A percentile compares a stretch with the other conserved stretches of the same genome.
Conservation (phyloP, 2,888 invertebrate species). For the Caenorhabditis afra region DNA sequence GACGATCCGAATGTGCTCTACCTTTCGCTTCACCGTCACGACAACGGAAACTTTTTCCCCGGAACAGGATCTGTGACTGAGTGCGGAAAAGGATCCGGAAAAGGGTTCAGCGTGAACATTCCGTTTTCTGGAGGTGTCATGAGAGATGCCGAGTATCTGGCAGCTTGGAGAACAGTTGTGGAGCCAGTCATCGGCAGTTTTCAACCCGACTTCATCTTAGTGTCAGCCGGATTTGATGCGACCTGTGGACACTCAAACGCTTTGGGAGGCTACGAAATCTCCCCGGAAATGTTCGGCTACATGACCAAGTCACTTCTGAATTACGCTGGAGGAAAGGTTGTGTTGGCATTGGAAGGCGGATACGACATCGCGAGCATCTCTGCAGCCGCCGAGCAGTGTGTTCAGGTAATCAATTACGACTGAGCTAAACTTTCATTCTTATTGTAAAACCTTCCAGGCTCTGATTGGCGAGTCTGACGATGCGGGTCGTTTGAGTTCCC, state of each 20-base stretch:
- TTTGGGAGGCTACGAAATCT: slow-evolving; percentile 93
- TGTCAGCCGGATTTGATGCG: slow-evolving; percentile 98
- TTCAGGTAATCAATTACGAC: slow-evolving; percentile 86
- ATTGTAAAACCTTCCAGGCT: slow-evolving; percentile 88
- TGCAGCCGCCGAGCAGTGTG: slow-evolving; percentile 96
- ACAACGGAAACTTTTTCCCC: slow-evolving; percentile 97
- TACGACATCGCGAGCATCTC: slow-evolving; percentile 97
- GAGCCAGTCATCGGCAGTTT: slow-evolving; percentile 92
- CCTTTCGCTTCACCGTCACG: slow-evolving; percentile 97
- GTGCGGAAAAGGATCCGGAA: slow-evolving; percentile 81
- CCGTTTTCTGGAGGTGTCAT: slow-evolving; percentile 94
- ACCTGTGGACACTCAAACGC: slow-evolving; percentile 95
- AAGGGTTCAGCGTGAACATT: slow-evolving; percentile 94
- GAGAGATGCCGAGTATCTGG: slow-evolving; percentile 94
- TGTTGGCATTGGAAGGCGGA: slow-evolving; percentile 82
- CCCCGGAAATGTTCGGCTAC: slow-evolving; percentile 89
- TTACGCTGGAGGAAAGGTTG: slow-evolving; percentile 84
- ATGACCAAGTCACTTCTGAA: slow-evolving; percentile 94
- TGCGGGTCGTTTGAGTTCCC: slow-evolving; percentile 67
- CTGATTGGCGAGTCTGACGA: slow-evolving; percentile 73
- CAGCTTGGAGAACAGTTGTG: slow-evolving; percentile 90
- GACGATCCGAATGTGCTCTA: slow-evolving; percentile 94
- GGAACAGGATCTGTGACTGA: slow-evolving; percentile 96
- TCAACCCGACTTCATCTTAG: slow-evolving; percentile 85
- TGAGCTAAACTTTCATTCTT: slow-evolving; percentile 80